Evolutionary conservation across 2,888 invertebrate genomes (phyloP), one percentile per base, ranked within the genome.

Genomic region (Therioaphis trifolii): DNA sequence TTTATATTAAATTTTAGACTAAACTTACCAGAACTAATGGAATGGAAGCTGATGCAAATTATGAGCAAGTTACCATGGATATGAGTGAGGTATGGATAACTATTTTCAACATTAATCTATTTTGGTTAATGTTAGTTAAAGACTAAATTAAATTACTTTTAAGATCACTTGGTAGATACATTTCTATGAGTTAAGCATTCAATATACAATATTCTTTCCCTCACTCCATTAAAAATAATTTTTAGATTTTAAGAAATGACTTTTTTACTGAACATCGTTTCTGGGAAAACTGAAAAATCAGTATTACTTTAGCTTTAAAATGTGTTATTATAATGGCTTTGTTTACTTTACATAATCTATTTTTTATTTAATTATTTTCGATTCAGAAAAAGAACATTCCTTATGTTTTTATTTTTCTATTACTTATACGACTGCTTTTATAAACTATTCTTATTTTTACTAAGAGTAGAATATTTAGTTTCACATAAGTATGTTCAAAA

Each of bases 31-130:
- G 24, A 76, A 29, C 63, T 18, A 69, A 71, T 66, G 71, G 69
- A 71, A 69, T 77, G 61, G 86, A 86, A 84, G 85, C 85, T 27
- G 93, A 93, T 88, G 92, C 91, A 85, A 94, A 94, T 89, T 94
- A 94, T 87, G 94, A 94, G 87, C 92, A 93, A 86, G 93, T 94
- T 85, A 93, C 93, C 88, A 94, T 94, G 94, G 94, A 94, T 87
- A 91, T 94, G 91, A 94, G 94, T 92, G 94, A 90, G 90, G 90
- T 90, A 90, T 85, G 82, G 43, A 71, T 49, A 61, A 49, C 46
- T 80, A 72, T 4, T n/a, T n/a, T n/a, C n/a, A 69, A 66, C 68
- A 35, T 78, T 78, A 52, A 27, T 79, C 55, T 55, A 43, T 79
- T 79, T 12, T 5, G 78, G 24, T 78, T 78, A 78, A 68, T 78